Base-by-base conservation (phyloP, 2,888 invertebrate genomes). In the Incurvaria masculella region DNA sequence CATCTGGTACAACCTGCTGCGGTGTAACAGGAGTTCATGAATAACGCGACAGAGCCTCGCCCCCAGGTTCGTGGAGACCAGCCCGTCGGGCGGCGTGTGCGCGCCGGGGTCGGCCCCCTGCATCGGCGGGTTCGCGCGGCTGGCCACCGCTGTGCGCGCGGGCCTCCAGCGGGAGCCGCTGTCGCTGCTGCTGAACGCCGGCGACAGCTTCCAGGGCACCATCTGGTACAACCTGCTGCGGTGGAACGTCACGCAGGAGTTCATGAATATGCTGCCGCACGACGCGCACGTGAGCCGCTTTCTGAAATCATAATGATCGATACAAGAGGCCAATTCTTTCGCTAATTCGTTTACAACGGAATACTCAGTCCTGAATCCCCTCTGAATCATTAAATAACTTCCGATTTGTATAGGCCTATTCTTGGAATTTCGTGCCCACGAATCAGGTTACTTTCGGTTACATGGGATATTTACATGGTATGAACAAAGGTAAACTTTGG, bases 1-100 rank as follows among this genome's bases (percentile, higher is more conserved):
- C 0, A 73, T 91, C 4, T 93, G 90, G 88, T 93, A 91, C 61
- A 87, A 86, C 51, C 61, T 89, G 2, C 75, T 86, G 40, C 73
- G 85, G 55, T 89, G 88, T 87, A 86, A 87, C 83, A 86, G 38
- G 72, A 85, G 44, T 90, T 94, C 58, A 83, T n/a, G n/a, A n/a
- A n/a, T n/a, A n/a, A n/a, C n/a, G n/a, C n/a, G n/a, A n/a, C n/a
- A n/a, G n/a, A n/a, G n/a, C n/a, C n/a, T n/a, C n/a, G n/a, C n/a
- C n/a, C n/a, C n/a, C 50, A 87, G 88, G 62, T 86, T 83, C 54
- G 81, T 83, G 50, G 78, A 87, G 58, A 84, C 83, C 0, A 83
- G 80, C 54, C 68, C 69, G 1, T 52, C 57, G 1, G 85, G 86
- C 0, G 74, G 76, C 1, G 61, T 72, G 1, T 88, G 88, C 51